These are phyloP conservation scores for Osmoderma eremita DNA, from an alignment of 2,888 invertebrate species.

Conservation along the genomic window DNA sequence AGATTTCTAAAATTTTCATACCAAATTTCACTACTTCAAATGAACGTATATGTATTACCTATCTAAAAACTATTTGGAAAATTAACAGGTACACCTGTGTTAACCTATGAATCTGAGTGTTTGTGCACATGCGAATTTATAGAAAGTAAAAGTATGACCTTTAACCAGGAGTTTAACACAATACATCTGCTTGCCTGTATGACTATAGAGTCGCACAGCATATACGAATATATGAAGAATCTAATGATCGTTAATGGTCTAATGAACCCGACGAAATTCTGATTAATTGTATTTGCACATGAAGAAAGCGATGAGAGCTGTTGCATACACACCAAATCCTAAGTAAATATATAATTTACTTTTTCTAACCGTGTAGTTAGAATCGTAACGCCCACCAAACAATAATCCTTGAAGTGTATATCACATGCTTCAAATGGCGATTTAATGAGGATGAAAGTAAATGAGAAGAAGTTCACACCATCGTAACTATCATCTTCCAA, in stretches of 20 bases:
- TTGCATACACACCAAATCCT: conserved; percentile 1
- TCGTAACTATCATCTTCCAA: no score
- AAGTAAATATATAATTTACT: not conserved
- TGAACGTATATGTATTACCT: not conserved
- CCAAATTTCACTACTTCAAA: conserved; percentile 1
- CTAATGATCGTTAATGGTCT: conserved; percentile 23
- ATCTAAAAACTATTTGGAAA: not conserved
- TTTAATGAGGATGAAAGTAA: no score
- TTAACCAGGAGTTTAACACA: conserved; percentile 4
- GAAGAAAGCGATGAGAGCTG: conserved; percentile 29
- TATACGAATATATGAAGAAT: not conserved
- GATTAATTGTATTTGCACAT: conserved; percentile 24
- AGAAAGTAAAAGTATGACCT: conserved; percentile 28
- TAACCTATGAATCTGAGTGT: not conserved
- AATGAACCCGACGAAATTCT: conserved; percentile 26
- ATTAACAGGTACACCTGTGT: not conserved
- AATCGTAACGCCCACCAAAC: no score
- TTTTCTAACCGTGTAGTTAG: not conserved
- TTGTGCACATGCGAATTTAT: conserved; percentile 1
- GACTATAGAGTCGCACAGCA: no score
- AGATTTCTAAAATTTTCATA: not conserved
- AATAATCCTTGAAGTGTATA: no score
- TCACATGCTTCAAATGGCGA: no score
- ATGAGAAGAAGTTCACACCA: no score
- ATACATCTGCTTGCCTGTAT: no score